phyloP scores from a whole-genome alignment of 2,888 invertebrate genomes.

The Rhagium mordax region DNA sequence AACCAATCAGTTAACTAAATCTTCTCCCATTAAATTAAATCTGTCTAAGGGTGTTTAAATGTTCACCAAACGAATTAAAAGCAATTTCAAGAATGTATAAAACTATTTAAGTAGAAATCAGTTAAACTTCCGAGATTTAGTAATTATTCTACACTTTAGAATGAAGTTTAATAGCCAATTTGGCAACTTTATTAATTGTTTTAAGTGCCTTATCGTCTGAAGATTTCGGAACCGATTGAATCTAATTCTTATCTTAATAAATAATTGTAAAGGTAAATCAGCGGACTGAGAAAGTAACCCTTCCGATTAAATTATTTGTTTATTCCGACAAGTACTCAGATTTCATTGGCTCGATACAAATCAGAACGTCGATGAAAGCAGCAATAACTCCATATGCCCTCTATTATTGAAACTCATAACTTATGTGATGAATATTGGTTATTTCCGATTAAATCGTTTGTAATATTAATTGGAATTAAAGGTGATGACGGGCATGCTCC shows the following conservation, averaged over 20 bases:
- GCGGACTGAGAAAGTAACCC: too few species aligned
- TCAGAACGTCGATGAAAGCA: not conserved
- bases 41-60: not conserved
- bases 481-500: slow-evolving; percentile 38
- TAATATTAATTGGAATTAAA: slow-evolving; percentile 53
- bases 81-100: slow-evolving; percentile 9
- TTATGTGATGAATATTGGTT: slow-evolving; percentile 46
- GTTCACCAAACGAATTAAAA: not conserved
- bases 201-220: not conserved
- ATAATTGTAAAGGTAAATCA: too few species aligned
- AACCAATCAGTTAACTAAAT: not conserved
- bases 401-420: slow-evolving; percentile 39
- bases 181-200: not conserved
- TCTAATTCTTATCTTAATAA: too few species aligned
- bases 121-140: slow-evolving; percentile 7
- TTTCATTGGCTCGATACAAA: not conserved
- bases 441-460: slow-evolving; percentile 53
- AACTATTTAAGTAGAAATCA: slow-evolving; percentile 12
- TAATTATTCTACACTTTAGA: not conserved
- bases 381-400: not conserved
- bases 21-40: not conserved
- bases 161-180: not conserved
- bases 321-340: not conserved
- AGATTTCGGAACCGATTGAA: not conserved
- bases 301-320: too few species aligned